A percentile compares a stretch with the other conserved stretches of the same genome.
These are phyloP conservation scores for Poliocrania exsul DNA, from an alignment of 2,797 vertebrate species.

Conservation along the genomic window DNA sequence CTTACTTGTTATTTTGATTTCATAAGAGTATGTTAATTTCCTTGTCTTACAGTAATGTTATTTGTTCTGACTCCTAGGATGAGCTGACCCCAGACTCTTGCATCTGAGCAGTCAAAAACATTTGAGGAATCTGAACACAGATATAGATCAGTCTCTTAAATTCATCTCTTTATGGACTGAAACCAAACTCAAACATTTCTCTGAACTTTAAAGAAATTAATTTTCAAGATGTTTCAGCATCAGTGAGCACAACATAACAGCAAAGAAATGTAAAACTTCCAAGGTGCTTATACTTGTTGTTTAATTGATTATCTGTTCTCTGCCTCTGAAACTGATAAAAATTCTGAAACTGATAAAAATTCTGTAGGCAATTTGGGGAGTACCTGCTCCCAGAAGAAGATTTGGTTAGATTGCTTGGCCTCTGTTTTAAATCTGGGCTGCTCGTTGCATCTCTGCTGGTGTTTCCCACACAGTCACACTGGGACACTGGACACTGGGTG, in stretches of 20 bases:
- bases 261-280: neutral
- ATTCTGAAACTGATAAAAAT: neutral
- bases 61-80: neutral
- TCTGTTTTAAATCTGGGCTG: neutral
- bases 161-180: neutral
- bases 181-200: neutral
- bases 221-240: neutral
- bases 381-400: neutral
- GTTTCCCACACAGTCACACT: fast-evolving
- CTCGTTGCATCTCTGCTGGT: fast-evolving
- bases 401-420: neutral
- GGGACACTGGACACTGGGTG: fast-evolving
- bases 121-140: neutral
- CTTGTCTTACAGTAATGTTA: neutral
- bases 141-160: neutral
- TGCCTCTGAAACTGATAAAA: neutral
- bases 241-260: neutral
- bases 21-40: neutral
- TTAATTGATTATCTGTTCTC: neutral
- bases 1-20: neutral
- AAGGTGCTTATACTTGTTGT: neutral
- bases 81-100: neutral
- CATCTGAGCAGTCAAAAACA: neutral
- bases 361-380: neutral
- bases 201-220: neutral